Evolutionary conservation across 2,113 vertebrate species (phyloP), one percentile per base, ranked within the genome.

Genomic region (Charina bottae): DNA sequence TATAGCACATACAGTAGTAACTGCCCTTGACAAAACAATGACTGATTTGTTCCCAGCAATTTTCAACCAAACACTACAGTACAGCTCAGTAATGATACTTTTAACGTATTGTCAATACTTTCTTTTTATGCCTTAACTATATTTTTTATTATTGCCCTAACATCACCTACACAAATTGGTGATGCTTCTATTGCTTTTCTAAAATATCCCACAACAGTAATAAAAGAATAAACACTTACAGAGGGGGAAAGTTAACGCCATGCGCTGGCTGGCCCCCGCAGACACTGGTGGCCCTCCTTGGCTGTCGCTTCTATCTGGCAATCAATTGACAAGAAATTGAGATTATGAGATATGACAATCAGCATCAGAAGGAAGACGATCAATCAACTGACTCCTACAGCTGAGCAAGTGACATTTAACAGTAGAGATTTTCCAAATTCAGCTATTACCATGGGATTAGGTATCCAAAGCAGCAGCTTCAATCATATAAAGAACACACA

Each of bases 311-410:
- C 96, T 97, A 96, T 97, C 97, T 97, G 97, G 97, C 97, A 97
- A 97, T 97, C 95, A 97, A 97, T 96, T 94, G 96, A 97, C 97
- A 97, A 96, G 97, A 97, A 96, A 97, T 97, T 95, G 96, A 95
- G 95, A 97, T 97, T 96, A 96, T 96, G 95, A 96, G 96, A 96
- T 94, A 96, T 94, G 90, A 85, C 0, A 55, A 91, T 95, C 94
- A 92, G 78, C 78, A 87, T 94, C 91, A 94, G 68, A 96, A 91
- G 95, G 93, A 92, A 93, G 95, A 68, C 0, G 53, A 95, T 95
- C 58, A 94, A 95, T 93, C 91, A 93, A 91, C 89, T 3, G 28
- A 94, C 94, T 96, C 92, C 94, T 95, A 96, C 93, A 89, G 0
- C 2, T 88, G 90, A 95, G 93, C 28, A 90, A 92, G 24, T 0